Evolutionary conservation across 92 coral and sea anemone genomes (phyloP).

Genomic region (Epizoanthus ramosus): DNA sequence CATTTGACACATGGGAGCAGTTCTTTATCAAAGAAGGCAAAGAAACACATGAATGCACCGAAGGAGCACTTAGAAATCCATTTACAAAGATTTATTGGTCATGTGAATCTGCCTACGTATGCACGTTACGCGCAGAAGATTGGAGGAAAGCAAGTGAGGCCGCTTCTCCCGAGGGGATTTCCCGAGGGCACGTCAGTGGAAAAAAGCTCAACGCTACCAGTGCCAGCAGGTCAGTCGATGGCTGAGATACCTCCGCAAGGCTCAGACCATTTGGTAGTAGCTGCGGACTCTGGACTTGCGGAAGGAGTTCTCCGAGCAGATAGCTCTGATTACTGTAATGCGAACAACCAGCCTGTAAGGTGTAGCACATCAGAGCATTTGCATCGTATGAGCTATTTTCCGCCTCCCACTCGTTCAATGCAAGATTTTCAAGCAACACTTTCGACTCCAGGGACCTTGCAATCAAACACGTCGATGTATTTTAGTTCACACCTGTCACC

Average conservation of each 20-base stretch:
- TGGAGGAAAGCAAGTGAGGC: slow-evolving; percentile 12
- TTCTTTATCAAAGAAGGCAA: background rate
- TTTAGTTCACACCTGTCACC: too few species aligned
- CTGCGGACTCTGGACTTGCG: slow-evolving; percentile 18
- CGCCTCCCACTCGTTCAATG: background rate
- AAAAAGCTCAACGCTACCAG: background rate
- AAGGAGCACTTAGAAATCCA: slow-evolving; percentile 12
- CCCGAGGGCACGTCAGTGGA: background rate
- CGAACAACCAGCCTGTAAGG: background rate
- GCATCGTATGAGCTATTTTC: too few species aligned
- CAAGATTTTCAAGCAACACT: background rate
- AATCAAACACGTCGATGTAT: slow-evolving; percentile 2
- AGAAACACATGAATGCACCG: background rate
- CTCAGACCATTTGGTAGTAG: slow-evolving; percentile 5
- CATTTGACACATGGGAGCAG: background rate
- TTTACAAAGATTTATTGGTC: slow-evolving; percentile 29
- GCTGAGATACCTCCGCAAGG: background rate
- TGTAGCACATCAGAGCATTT: background rate
- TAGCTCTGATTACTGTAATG: background rate
- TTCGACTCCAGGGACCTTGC: background rate
- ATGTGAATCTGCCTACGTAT: slow-evolving; percentile 16
- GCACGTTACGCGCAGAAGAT: slow-evolving; percentile 13
- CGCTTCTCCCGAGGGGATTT: background rate
- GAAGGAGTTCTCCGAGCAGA: slow-evolving; percentile 14
- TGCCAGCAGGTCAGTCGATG: too few species aligned